Evolutionary conservation across 1,140 invertebrate genomes (phyloP).

Genomic region (Pachypeltis micranthus): DNA sequence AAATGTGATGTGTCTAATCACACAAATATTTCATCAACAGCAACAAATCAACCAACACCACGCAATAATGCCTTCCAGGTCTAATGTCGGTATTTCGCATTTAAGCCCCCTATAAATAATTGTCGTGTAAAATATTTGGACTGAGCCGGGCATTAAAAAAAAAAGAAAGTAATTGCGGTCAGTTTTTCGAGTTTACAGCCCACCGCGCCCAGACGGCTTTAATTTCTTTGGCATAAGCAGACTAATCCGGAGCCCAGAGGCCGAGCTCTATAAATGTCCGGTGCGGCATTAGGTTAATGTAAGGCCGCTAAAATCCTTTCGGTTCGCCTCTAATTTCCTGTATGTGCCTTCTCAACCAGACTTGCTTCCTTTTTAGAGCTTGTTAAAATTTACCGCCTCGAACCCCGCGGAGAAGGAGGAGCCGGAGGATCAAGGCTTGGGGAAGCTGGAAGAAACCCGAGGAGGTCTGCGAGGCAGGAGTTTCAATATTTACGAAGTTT

Average conservation of each 20-base stretch:
- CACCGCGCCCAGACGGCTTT: too few species aligned
- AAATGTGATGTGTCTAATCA: too few species aligned
- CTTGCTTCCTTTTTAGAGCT: conserved; percentile 7
- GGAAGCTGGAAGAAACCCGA: background rate
- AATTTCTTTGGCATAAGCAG: background rate
- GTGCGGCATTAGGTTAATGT: conserved; percentile 5
- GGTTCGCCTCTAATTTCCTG: conserved; percentile 9
- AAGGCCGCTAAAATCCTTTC: conserved; percentile 5
- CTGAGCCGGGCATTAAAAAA: too few species aligned
- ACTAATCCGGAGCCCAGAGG: background rate
- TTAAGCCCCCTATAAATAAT: too few species aligned
- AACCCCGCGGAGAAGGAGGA: background rate
- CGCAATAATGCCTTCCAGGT: too few species aligned
- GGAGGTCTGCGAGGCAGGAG: background rate
- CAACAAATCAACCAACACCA: too few species aligned
- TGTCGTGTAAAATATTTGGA: too few species aligned
- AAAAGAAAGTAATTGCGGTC: too few species aligned
- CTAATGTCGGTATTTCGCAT: too few species aligned
- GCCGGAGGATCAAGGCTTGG: background rate
- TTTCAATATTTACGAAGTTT: conserved; percentile 6
- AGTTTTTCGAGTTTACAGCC: too few species aligned
- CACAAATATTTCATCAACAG: too few species aligned
- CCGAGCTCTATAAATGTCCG: background rate
- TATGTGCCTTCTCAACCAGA: conserved; percentile 1
- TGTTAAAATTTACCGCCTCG: conserved; percentile 1